These are phyloP conservation scores for Pelodytes ibericus DNA, from an alignment of 2,797 vertebrate genomes.

Conservation along the genomic window DNA sequence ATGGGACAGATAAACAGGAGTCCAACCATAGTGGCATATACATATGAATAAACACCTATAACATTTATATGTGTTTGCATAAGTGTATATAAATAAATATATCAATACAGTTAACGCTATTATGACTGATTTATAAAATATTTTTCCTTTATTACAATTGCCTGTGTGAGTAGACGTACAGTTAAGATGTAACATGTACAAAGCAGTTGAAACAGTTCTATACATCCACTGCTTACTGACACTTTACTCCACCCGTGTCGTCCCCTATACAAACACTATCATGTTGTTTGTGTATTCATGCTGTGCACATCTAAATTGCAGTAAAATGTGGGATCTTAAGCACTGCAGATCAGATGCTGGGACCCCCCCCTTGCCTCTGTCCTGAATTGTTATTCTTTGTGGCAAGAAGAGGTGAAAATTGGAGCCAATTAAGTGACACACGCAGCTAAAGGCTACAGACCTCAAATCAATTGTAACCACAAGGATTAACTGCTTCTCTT, in stretches of 20 bases:
- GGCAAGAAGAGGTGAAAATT: slow-evolving; percentile 49
- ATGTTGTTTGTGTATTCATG: slow-evolving; percentile 34
- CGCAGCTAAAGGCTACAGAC: slow-evolving; percentile 41
- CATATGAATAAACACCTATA: too few species aligned
- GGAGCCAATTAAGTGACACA: slow-evolving; percentile 51
- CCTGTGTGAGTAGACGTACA: too few species aligned
- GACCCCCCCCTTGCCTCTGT: background rate
- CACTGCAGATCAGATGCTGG: slow-evolving; percentile 32
- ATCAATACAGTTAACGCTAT: too few species aligned
- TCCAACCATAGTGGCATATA: too few species aligned
- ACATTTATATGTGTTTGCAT: too few species aligned
- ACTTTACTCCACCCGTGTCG: background rate
- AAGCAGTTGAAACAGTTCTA: background rate
- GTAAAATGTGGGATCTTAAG: slow-evolving; percentile 14
- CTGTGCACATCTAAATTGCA: slow-evolving; percentile 31
- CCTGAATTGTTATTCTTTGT: slow-evolving; percentile 36
- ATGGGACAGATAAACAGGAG: too few species aligned
- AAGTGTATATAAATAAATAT: too few species aligned
- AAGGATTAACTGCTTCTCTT: slow-evolving; percentile 25
- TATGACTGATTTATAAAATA: too few species aligned
- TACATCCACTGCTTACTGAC: too few species aligned
- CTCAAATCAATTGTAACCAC: slow-evolving; percentile 51
- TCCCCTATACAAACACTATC: slow-evolving; percentile 17
- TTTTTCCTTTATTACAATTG: too few species aligned
- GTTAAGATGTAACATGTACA: background rate